These are phyloP conservation scores for Diadumene lineata DNA, from an alignment of 92 coral and sea anemone species.

Conservation along the genomic window DNA sequence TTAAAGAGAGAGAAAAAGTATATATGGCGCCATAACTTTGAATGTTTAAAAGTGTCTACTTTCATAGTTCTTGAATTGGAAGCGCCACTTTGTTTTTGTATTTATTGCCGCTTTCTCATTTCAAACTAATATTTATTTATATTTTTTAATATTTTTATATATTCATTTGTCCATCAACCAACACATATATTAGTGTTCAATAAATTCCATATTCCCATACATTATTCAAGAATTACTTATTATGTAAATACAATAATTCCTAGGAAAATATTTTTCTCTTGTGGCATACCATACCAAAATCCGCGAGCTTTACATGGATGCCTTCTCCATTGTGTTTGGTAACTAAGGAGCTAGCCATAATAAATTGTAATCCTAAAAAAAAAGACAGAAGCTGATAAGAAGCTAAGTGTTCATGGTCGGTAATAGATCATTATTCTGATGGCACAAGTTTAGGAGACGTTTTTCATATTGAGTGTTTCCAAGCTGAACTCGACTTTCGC, in stretches of 20 bases:
- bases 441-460: background rate
- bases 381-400: background rate
- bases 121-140: too few relatives aligned
- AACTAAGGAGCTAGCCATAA: background rate
- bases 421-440: background rate
- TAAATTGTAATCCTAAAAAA: background rate
- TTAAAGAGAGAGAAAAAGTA: too few relatives aligned
- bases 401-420: background rate
- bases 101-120: too few relatives aligned
- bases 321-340: background rate
- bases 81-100: too few relatives aligned
- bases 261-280: conserved; percentile 6
- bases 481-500: background rate
- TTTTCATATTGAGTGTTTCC: background rate
- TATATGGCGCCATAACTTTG: too few relatives aligned
- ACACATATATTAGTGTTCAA: too few relatives aligned
- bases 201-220: background rate
- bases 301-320: background rate
- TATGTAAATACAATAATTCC: conserved; percentile 17
- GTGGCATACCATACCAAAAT: background rate
- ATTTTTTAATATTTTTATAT: too few relatives aligned
- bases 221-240: background rate
- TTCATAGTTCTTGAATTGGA: too few relatives aligned
- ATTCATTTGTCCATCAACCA: too few relatives aligned
- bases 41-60: too few relatives aligned